Conservation (phyloP, 2,113 vertebrate genomes). For the Scartelaos histophorus region DNA sequence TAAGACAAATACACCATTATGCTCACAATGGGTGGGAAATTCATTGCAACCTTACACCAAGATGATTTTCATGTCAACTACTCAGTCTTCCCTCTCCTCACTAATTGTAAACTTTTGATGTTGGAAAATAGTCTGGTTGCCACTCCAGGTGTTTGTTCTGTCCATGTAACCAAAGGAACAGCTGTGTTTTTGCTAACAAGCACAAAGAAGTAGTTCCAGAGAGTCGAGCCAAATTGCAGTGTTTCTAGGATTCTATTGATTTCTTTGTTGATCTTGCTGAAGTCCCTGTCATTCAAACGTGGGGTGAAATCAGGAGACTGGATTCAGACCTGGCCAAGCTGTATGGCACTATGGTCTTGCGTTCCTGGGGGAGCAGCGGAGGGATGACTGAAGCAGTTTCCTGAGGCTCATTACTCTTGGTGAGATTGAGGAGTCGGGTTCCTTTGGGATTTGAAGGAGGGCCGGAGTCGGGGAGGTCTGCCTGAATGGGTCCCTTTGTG, state of each 20-base stretch:
- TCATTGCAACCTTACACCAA: not conserved
- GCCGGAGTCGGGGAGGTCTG: slow-evolving; percentile 34
- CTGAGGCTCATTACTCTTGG: slow-evolving; percentile 58
- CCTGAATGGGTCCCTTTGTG: slow-evolving; percentile 73
- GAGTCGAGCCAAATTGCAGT: slow-evolving; percentile 30
- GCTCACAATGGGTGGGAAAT: not conserved
- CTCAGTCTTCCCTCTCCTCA: not conserved
- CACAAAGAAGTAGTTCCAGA: slow-evolving; percentile 17
- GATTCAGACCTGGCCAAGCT: slow-evolving; percentile 24
- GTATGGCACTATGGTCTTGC: slow-evolving; percentile 48
- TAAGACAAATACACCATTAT: not conserved
- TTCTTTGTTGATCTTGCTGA: slow-evolving; percentile 20
- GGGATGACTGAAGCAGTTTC: slow-evolving; percentile 50
- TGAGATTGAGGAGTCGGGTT: slow-evolving; percentile 61
- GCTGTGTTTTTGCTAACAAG: slow-evolving; percentile 13
- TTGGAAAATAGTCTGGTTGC: slow-evolving; percentile 3
- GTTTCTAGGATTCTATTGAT: slow-evolving; percentile 48
- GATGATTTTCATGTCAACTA: not conserved
- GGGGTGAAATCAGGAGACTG: slow-evolving; percentile 34
- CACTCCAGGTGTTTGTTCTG: slow-evolving; percentile 4
- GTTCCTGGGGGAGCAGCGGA: slow-evolving; percentile 9
- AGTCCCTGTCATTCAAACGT: slow-evolving; percentile 18
- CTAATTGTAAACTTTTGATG: slow-evolving; percentile 1
- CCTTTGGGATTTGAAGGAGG: slow-evolving; percentile 57
- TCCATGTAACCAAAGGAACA: slow-evolving; percentile 5